Evolutionary conservation across 1,140 invertebrate genomes (phyloP), one percentile per base, ranked within the genome.

Genomic region (Dendroctonus ponderosae): DNA sequence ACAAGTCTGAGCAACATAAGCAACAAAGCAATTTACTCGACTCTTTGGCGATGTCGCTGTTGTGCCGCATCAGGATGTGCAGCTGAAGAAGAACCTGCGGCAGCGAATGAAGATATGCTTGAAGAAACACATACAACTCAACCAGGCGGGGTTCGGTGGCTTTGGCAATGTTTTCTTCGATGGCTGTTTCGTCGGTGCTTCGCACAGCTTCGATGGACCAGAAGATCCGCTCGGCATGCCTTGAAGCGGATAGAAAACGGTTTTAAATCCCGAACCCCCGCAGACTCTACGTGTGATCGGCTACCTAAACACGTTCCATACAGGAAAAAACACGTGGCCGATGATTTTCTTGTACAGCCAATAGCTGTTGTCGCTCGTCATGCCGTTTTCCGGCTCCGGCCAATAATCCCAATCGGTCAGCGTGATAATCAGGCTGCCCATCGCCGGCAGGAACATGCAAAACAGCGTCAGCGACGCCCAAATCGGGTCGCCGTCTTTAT

Each of bases 21-120:
- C 11, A 66, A 53, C 46, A 39, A 12, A 9, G 7, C 54, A 58
- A 26, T 54, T 49, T 63, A 74, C 59, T 70, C 71, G 78, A 76
- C 67, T 70, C 76, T 78, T 62, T 76, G 58, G 57, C 62, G 51
- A 51, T 62, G 26, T 75, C 75, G n/a, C 75, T 56, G 59, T 78
- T 79, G 66, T 85, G 77, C 48, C 76, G 72, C 46, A 87, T 82
- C 57, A 87, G 73, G 54, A 86, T 77, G 70, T 85, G 82, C 3
- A 83, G 75, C 71, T 88, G 86, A 14, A 90, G 80, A 37, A 90
- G 77, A 7, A 88, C 85, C 75, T 89, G 85, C 0, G 89, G 89
- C 7, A 86, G 85, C 5, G 87, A 84, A 75, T 91, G 89, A 37
- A 89, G 81, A 79, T 87, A 91, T n/a, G 88, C 85, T 76, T 91